phyloP scores from a whole-genome alignment of 1,140 invertebrate species.

The Trichonephila clavata region DNA sequence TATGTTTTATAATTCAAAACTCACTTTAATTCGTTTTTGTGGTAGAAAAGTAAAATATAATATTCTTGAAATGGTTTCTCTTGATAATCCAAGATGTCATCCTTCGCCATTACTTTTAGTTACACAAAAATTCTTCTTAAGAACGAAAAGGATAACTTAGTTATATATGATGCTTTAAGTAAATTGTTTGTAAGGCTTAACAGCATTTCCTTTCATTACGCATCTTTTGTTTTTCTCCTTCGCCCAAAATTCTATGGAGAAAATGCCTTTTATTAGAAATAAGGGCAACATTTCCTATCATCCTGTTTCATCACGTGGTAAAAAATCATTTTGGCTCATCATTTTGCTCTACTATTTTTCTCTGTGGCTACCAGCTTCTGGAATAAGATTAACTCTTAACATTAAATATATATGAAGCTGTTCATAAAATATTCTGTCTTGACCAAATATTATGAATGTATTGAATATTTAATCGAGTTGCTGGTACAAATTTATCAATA shows the following conservation, averaged over 20 bases:
- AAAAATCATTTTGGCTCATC: background rate
- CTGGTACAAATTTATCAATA: slow-evolving; percentile 38
- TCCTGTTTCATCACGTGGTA: background rate
- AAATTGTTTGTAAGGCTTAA: background rate
- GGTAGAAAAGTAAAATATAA: no score
- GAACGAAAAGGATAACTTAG: background rate
- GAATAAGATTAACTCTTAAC: background rate
- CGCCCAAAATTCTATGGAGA: no score
- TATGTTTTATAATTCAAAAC: no score
- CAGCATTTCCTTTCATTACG: no score
- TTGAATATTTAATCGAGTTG: slow-evolving; percentile 41
- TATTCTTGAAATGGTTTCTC: no score
- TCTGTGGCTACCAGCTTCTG: background rate
- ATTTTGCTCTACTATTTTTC: background rate
- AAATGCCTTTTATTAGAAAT: background rate
- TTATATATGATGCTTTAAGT: background rate
- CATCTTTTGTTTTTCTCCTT: no score
- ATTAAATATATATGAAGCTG: background rate
- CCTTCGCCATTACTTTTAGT: background rate
- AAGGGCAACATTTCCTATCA: background rate
- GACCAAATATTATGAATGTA: slow-evolving; percentile 38
- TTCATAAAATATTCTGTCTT: slow-evolving; percentile 30
- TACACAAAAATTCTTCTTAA: background rate
- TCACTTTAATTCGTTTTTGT: no score
- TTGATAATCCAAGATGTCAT: no score